phyloP scores from a whole-genome alignment of 2,888 invertebrate species.

The Deroplatys truncata region DNA sequence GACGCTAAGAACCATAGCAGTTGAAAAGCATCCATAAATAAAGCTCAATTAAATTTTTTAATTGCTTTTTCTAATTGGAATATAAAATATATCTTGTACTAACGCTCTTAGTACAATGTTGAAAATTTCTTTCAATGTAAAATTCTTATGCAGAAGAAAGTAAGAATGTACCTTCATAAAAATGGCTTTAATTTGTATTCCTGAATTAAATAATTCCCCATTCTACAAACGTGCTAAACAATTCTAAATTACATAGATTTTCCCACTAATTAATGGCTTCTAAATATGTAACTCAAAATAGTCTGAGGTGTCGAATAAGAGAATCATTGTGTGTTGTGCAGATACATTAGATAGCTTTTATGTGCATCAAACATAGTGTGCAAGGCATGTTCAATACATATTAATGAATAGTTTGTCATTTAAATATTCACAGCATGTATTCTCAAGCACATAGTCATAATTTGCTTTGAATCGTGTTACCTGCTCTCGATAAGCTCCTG shows the following conservation, averaged over 20 bases:
- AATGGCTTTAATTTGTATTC: neutral
- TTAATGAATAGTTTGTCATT: neutral
- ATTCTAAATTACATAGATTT: too few relatives aligned
- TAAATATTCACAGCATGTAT: neutral
- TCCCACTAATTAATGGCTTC: neutral
- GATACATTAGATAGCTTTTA: neutral
- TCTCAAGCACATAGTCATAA: neutral
- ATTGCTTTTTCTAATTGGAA: too few relatives aligned
- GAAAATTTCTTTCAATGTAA: too few relatives aligned
- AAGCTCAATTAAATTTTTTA: too few relatives aligned
- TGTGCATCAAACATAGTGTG: neutral
- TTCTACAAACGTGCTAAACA: neutral
- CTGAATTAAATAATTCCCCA: neutral
- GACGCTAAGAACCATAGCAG: too few relatives aligned
- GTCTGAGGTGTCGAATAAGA: neutral
- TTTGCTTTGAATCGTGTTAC: neutral
- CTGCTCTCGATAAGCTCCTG: too few relatives aligned
- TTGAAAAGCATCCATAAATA: too few relatives aligned
- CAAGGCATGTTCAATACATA: neutral
- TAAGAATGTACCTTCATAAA: too few relatives aligned
- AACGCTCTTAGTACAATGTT: too few relatives aligned
- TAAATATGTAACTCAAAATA: neutral
- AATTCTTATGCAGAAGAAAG: too few relatives aligned
- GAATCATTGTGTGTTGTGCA: neutral
- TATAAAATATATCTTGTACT: too few relatives aligned